Evolutionary conservation across 2,888 invertebrate species (phyloP).

Genomic region (Dicyrtoma fusca): DNA sequence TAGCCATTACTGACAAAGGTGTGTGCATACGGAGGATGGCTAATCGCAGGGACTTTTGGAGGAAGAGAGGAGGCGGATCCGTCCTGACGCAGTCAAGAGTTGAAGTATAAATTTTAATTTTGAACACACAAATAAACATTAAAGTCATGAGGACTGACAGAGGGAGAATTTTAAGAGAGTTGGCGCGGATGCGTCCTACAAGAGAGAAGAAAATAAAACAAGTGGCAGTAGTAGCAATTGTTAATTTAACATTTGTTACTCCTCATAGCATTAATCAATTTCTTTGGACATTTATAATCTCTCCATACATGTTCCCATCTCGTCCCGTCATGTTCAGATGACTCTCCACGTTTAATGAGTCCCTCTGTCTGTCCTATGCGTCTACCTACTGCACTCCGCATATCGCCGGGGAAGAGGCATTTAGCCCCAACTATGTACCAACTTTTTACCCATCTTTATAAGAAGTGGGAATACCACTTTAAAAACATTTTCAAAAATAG

Average conservation of each 20-base stretch:
- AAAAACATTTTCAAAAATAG: too few relatives aligned
- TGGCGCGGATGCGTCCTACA: not conserved
- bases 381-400: too few relatives aligned
- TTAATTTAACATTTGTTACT: slow-evolving; percentile 24
- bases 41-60: not conserved
- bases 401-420: too few relatives aligned
- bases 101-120: slow-evolving; percentile 27
- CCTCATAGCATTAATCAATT: slow-evolving; percentile 17
- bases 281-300: slow-evolving; percentile 19
- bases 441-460: too few relatives aligned
- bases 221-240: slow-evolving; percentile 18
- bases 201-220: slow-evolving; percentile 10
- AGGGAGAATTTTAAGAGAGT: slow-evolving; percentile 26
- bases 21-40: too few relatives aligned
- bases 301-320: not conserved
- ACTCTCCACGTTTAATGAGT: too few relatives aligned
- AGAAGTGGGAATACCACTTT: too few relatives aligned
- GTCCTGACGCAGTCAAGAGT: not conserved
- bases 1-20: too few relatives aligned
- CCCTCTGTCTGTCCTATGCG: too few relatives aligned
- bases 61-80: slow-evolving; percentile 8
- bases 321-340: not conserved
- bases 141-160: slow-evolving; percentile 14
- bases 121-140: slow-evolving; percentile 9
- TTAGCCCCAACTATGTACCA: too few relatives aligned